Base-by-base conservation (phyloP, 1,140 invertebrate species). In the Bilobella aurantiaca region DNA sequence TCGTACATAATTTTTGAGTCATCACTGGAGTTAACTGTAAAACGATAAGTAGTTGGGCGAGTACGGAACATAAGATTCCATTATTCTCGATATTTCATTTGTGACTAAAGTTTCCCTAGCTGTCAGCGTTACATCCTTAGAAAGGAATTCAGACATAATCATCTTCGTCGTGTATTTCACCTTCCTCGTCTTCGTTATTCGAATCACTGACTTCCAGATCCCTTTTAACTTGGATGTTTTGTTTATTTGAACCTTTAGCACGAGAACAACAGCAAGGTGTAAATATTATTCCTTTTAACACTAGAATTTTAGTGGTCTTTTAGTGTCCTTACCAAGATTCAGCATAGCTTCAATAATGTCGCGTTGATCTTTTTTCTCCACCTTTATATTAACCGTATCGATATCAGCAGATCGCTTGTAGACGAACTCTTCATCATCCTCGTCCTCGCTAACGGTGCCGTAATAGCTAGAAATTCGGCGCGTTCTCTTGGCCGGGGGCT, bases 151-250 rank as follows among this genome's bases (percentile, higher is more conserved):
- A 8, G 8, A 18, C 14, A 23, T 53, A 12, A 53, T 53, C 49
- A 8, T 23, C 49, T 18, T 59, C 28, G 28, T 59, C 58, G 16
- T 59, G 28, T 21, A 30, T 59, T 18, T 59, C 58, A 59, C 31
- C 58, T 18, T 65, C 63, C 5, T 65, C 63, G 18, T 65, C 63
- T 3, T 65, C 63, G n/a, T 65, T 46, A 56, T 65, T 46, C 1
- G 63, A 58, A 30, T 65, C 63, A 29, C 63, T 65, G 56, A 58
- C 53, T 18, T 53, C 53, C 1, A 57, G 62, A 58, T 64, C 62
- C n/a, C 37, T 42, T n/a, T n/a, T n/a, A n/a, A n/a, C n/a, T n/a
- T n/a, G n/a, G n/a, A n/a, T n/a, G n/a, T n/a, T n/a, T n/a, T n/a
- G n/a, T n/a, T n/a, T n/a, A n/a, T n/a, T n/a, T n/a, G n/a, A n/a